A percentile compares a stretch with the other conserved stretches of the same genome.
These are phyloP conservation scores for Smittia aterrima DNA, from an alignment of 2,888 invertebrate genomes.

Conservation along the genomic window DNA sequence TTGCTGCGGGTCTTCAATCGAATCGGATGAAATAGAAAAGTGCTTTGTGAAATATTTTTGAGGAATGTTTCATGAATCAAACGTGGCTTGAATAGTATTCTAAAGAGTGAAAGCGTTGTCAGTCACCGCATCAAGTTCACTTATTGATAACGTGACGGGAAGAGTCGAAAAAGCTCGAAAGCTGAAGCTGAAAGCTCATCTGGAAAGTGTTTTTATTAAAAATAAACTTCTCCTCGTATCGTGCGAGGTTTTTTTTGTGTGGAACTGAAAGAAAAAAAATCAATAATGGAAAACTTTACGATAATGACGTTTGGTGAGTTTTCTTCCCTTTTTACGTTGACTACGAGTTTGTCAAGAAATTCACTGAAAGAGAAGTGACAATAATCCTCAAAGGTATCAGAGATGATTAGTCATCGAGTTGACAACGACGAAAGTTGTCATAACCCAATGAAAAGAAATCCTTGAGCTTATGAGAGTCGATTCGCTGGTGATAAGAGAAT, in stretches of 20 bases:
- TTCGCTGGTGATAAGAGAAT: background rate
- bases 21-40: background rate
- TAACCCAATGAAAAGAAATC: background rate
- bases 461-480: background rate
- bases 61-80: background rate
- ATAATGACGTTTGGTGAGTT: conserved; percentile 37
- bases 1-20: background rate
- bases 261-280: conserved; percentile 24
- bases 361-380: background rate
- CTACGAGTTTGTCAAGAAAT: background rate
- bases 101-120: background rate
- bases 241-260: background rate
- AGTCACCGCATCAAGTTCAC: background rate
- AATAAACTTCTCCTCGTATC: background rate
- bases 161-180: background rate
- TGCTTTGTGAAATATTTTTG: background rate
- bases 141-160: background rate
- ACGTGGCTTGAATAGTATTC: background rate
- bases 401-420: background rate
- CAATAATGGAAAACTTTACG: conserved; percentile 39
- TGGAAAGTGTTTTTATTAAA: conserved; percentile 8
- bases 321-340: background rate
- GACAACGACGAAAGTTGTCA: background rate
- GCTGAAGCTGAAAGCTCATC: background rate
- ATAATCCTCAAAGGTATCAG: background rate